A percentile compares a stretch with the other conserved stretches of the same genome.
These are phyloP conservation scores for Hemibagrus guttatus DNA, from an alignment of 2,797 vertebrate genomes.

Conservation along the genomic window DNA sequence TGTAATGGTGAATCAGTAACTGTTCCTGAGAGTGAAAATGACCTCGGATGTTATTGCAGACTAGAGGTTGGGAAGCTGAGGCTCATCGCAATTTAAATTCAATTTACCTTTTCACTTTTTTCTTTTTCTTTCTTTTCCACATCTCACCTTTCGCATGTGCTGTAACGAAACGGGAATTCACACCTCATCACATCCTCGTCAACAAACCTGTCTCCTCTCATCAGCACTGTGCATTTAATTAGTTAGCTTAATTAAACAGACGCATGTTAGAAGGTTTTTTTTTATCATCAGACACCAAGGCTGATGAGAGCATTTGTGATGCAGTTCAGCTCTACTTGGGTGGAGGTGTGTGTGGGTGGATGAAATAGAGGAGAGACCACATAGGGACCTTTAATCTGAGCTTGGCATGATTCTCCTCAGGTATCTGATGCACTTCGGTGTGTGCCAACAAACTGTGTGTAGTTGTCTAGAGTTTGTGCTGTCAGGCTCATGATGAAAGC, in stretches of 20 bases:
- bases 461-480: not conserved
- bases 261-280: not conserved
- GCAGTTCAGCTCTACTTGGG: conserved; percentile 19
- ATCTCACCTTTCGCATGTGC: too few relatives aligned
- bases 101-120: not conserved
- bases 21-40: conserved; percentile 12
- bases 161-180: not conserved
- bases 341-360: conserved; percentile 1
- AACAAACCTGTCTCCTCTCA: not conserved
- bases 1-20: conserved; percentile 32
- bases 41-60: conserved; percentile 11
- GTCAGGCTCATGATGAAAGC: not conserved
- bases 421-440: not conserved
- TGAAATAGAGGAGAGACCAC: conserved; percentile 33
- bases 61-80: not conserved
- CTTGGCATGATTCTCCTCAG: conserved; percentile 8
- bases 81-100: not conserved
- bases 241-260: not conserved
- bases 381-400: conserved; percentile 40
- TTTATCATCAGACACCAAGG: not conserved
- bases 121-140: not conserved
- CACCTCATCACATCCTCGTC: not conserved
- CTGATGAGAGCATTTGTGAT: conserved; percentile 18
- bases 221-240: not conserved
- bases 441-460: not conserved